Percentiles rank a stretch among this genome's conserved stretches.
Conservation (phyloP, 2,888 invertebrate species). For the Brenthis hecate region DNA sequence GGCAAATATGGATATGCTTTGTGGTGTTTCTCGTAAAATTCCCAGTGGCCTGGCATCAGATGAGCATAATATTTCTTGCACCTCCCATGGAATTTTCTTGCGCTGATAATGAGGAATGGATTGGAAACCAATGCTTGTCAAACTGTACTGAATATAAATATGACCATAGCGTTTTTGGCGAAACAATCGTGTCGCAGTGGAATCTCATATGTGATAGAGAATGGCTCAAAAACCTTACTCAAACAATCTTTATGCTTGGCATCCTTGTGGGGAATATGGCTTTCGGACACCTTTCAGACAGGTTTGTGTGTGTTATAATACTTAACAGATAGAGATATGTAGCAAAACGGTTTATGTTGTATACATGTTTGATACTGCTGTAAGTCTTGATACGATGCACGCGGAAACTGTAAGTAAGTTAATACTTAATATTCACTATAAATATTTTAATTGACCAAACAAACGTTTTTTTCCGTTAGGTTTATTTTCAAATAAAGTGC, state of each 20-base stretch:
- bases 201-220: slow-evolving; percentile 86
- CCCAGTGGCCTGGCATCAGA: slow-evolving; percentile 91
- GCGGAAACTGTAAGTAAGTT: too few relatives aligned
- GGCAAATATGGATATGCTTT: slow-evolving; percentile 88
- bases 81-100: slow-evolving; percentile 85
- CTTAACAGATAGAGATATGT: not conserved
- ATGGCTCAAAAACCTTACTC: slow-evolving; percentile 87
- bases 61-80: slow-evolving; percentile 89
- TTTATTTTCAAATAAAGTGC: too few relatives aligned
- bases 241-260: slow-evolving; percentile 90
- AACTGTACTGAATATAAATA: slow-evolving; percentile 83
- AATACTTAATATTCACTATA: too few relatives aligned
- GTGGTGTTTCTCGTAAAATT: slow-evolving; percentile 88
- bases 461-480: too few relatives aligned
- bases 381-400: too few relatives aligned
- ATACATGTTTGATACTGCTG: not conserved
- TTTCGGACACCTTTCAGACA: slow-evolving; percentile 90
- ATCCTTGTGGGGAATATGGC: slow-evolving; percentile 88
- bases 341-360: not conserved
- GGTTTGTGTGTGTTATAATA: slow-evolving; percentile 68
- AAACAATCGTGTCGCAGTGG: slow-evolving; percentile 90
- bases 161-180: slow-evolving; percentile 85
- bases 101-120: slow-evolving; percentile 52
- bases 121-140: slow-evolving; percentile 74
- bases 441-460: too few relatives aligned